These are phyloP conservation scores for Platyura marginata DNA, from an alignment of 1,140 invertebrate species.

Conservation along the genomic window DNA sequence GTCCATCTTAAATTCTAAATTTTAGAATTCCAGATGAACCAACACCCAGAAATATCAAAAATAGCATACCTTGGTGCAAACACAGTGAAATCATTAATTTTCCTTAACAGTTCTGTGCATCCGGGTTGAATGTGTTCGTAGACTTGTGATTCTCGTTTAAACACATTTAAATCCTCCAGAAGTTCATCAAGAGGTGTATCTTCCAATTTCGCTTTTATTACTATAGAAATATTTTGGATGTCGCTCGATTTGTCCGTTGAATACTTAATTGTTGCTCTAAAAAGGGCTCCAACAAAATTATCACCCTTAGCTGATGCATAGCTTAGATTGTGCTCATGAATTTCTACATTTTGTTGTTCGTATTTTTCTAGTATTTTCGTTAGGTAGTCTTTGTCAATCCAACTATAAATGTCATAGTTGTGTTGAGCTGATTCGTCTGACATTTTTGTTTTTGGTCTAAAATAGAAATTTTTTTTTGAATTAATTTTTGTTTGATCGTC, in stretches of 20 bases:
- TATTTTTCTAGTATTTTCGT: neutral
- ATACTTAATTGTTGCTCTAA: neutral
- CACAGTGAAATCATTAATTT: conserved; percentile 2
- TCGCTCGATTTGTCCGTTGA: neutral
- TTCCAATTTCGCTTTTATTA: conserved; percentile 6
- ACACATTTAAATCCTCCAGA: conserved; percentile 5
- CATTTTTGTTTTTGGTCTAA: neutral
- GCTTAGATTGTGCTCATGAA: neutral
- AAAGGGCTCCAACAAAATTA: neutral
- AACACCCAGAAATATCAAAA: neutral
- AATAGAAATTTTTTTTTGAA: neutral
- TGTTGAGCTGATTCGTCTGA: neutral
- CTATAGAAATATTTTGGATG: conserved; percentile 1
- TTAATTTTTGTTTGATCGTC: too few species aligned
- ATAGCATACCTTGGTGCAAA: conserved; percentile 6
- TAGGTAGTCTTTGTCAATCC: neutral
- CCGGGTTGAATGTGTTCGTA: conserved; percentile 4
- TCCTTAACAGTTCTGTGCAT: conserved; percentile 2
- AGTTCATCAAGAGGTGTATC: conserved; percentile 3
- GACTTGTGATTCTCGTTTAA: conserved; percentile 4
- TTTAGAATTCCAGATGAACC: too few species aligned
- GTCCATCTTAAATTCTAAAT: too few species aligned
- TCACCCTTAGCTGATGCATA: neutral
- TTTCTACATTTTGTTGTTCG: neutral
- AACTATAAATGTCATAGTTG: neutral